Evolutionary conservation across 2,797 vertebrate species (phyloP).

Genomic region (Peromyscus aztecus): DNA sequence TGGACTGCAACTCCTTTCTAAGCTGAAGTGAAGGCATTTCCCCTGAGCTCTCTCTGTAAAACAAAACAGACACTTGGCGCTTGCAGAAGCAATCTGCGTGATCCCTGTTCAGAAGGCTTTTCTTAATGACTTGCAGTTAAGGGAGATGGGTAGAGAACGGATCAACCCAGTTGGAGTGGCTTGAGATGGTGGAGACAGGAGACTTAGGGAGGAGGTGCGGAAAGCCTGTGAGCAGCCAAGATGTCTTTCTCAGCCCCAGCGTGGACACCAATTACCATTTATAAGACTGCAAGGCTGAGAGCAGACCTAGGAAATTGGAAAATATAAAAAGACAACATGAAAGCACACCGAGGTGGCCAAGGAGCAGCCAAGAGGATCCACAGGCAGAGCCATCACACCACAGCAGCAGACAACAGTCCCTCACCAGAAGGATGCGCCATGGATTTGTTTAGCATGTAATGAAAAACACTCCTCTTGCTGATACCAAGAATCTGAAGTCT

Average conservation of each 20-base stretch:
- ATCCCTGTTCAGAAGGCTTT: not conserved
- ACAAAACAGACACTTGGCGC: not conserved
- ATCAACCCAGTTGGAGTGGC: not conserved
- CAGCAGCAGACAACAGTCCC: accelerated
- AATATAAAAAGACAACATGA: not conserved
- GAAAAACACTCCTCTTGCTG: not conserved
- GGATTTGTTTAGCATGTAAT: not conserved
- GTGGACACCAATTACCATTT: slow-evolving; percentile 24
- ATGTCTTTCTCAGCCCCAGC: not conserved
- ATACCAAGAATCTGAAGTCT: not conserved
- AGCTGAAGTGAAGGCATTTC: not conserved
- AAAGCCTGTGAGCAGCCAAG: not conserved
- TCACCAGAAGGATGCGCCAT: not conserved
- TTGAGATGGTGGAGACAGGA: slow-evolving; percentile 33
- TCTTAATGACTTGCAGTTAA: not conserved
- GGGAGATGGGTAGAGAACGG: not conserved
- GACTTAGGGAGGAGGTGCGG: not conserved
- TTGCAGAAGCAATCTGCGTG: not conserved
- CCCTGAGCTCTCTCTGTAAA: slow-evolving; percentile 1
- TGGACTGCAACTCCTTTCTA: not conserved
- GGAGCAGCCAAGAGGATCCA: not conserved
- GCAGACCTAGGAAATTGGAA: not conserved
- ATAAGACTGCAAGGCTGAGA: not conserved
- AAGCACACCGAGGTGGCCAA: not conserved
- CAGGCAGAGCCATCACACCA: not conserved